Evolutionary conservation across 2,113 vertebrate genomes (phyloP), one percentile per base, ranked within the genome.

Genomic region (Pica pica): DNA sequence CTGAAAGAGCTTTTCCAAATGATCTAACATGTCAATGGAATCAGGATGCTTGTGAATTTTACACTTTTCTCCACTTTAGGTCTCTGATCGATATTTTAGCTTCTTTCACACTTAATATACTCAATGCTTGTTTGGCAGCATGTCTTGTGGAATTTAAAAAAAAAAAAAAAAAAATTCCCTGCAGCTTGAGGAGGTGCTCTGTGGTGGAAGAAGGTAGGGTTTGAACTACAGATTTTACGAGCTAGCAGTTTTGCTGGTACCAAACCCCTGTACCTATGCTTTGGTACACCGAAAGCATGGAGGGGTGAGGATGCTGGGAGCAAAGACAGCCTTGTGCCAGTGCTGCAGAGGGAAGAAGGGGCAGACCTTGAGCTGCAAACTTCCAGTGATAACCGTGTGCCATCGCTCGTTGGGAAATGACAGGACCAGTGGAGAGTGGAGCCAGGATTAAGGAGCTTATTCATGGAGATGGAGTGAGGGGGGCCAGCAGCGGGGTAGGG

Each of bases 401-500:
- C 97, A 91, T 87, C 87, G 59, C 64, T 83, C 6, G 1, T 13
- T 31, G 69, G 96, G 97, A 95, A 97, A 89, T 35, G 22, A 86
- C 90, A 90, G 93, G 86, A 95, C 91, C 92, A 96, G 93, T 70
- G 89, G 75, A 96, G 89, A 95, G 93, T 70, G 78, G 83, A 97
- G 98, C 96, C 96, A 98, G 96, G 93, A 97, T 96, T 41, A 96
- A 97, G 90, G 93, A 97, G 76, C 63, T 73, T 93, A 97, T 96
- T 96, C 93, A 79, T 69, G 31, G 67, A 96, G 94, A 93, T 78
- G 10, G 77, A 92, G 68, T 52, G 78, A 91, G 91, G 94, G 76
- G 74, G 86, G 96, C 35, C 76, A 88, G 89, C 83, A 86, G 94
- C 3, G 0, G 71, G 50, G 22, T 56, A 52, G 84, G 96, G 74